phyloP scores from a whole-genome alignment of 2,888 invertebrate genomes.

The Troides oblongomaculatus region DNA sequence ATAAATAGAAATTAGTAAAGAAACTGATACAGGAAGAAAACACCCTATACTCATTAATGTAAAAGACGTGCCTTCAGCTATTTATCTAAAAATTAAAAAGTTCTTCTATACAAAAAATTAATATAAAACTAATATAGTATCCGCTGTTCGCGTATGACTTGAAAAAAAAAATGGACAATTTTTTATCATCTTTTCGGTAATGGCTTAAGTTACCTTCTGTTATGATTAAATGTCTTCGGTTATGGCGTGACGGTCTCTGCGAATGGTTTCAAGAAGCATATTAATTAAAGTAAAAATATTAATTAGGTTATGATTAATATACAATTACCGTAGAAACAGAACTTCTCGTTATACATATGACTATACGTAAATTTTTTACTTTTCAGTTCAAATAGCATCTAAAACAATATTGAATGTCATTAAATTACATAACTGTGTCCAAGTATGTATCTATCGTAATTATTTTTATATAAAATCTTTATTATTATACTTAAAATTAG shows the following conservation, averaged over 20 bases:
- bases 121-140: background rate
- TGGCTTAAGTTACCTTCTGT: constrained; percentile 40
- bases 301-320: constrained; percentile 39
- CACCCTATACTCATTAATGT: no score
- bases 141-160: constrained; percentile 36
- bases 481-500: no score
- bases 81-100: no score
- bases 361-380: background rate
- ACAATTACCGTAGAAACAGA: constrained; percentile 18
- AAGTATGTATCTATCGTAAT: background rate
- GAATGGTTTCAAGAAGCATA: constrained; percentile 45
- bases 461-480: no score
- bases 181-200: constrained; percentile 45
- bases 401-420: background rate
- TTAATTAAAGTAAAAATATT: constrained; percentile 39
- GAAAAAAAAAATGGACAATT: constrained; percentile 38
- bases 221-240: constrained; percentile 57
- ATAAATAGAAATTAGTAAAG: no score
- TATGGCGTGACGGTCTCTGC: constrained; percentile 51
- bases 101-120: background rate
- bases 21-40: no score
- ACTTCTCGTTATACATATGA: background rate
- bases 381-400: background rate
- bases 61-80: no score
- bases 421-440: background rate